Evolutionary conservation across 2,888 invertebrate genomes (phyloP).

Genomic region (Nebria brevicollis): DNA sequence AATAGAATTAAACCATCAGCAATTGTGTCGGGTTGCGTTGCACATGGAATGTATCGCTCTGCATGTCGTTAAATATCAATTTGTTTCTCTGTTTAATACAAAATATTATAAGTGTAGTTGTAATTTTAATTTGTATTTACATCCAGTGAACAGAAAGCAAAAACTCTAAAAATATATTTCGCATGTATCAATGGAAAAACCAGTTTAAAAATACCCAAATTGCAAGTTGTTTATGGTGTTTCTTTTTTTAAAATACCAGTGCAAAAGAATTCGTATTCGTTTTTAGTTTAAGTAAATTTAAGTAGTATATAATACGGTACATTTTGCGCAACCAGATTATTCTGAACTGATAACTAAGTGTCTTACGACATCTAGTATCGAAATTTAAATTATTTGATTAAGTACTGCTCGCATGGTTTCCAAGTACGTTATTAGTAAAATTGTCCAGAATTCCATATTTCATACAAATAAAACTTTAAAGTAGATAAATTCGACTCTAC

Average conservation of each 20-base stretch:
- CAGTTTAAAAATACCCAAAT: slow-evolving; percentile 12
- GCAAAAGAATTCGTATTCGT: too few relatives aligned
- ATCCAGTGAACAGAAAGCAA: background rate
- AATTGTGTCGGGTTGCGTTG: background rate
- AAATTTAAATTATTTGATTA: too few relatives aligned
- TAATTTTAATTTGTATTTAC: background rate
- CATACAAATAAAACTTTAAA: too few relatives aligned
- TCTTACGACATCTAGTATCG: too few relatives aligned
- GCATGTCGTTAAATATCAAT: background rate
- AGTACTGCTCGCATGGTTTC: too few relatives aligned
- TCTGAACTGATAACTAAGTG: too few relatives aligned
- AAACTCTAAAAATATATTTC: background rate
- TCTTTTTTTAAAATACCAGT: background rate
- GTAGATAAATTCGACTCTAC: too few relatives aligned
- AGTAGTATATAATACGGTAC: too few relatives aligned
- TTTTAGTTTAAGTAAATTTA: too few relatives aligned
- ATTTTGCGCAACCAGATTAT: too few relatives aligned
- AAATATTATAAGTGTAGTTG: background rate
- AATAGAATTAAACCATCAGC: slow-evolving; percentile 1
- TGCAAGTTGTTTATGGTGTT: background rate
- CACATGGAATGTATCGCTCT: background rate
- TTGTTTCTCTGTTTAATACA: background rate
- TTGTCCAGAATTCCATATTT: too few relatives aligned
- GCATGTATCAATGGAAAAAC: slow-evolving; percentile 3
- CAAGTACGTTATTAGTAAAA: too few relatives aligned